A percentile compares a stretch with the other conserved stretches of the same genome.
phyloP scores from a whole-genome alignment of 1,140 invertebrate genomes.

The Drosophila mojavensis region DNA sequence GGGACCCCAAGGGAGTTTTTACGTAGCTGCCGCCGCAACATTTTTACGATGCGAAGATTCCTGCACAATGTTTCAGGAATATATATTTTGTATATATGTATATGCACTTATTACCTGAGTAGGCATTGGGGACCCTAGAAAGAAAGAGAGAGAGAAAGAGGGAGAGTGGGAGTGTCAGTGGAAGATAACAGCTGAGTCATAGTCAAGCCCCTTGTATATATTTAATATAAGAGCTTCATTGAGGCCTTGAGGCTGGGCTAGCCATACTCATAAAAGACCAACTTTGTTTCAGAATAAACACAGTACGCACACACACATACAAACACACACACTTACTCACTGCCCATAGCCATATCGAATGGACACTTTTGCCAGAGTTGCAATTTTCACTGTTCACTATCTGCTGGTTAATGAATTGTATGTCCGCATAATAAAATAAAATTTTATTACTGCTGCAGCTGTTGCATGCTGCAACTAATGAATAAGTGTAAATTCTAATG shows the following conservation, averaged over 20 bases:
- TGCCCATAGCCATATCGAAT: constrained; percentile 27
- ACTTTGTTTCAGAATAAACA: constrained; percentile 23
- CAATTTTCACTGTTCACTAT: constrained; percentile 13
- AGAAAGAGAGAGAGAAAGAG: too few species aligned
- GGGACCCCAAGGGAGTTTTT: constrained; percentile 65
- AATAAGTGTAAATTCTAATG: constrained; percentile 82
- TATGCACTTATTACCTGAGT: constrained; percentile 58
- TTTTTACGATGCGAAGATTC: constrained; percentile 65
- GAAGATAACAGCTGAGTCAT: neutral
- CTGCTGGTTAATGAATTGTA: constrained; percentile 67
- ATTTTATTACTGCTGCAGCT: constrained; percentile 74
- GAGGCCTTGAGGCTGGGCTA: neutral
- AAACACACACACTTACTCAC: neutral
- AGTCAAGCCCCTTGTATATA: neutral
- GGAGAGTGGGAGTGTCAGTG: neutral
- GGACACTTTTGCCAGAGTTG: constrained; percentile 30
- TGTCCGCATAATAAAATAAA: constrained; percentile 69
- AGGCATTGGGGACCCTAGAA: constrained; percentile 28
- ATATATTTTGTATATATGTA: neutral
- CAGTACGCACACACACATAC: neutral
- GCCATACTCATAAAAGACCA: constrained; percentile 6
- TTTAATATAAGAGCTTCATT: neutral
- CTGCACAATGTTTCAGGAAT: constrained; percentile 5
- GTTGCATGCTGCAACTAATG: constrained; percentile 79
- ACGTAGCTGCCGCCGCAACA: constrained; percentile 27